Conservation (phyloP, 2,797 vertebrate genomes). For the Acanthurus leucopareius region DNA sequence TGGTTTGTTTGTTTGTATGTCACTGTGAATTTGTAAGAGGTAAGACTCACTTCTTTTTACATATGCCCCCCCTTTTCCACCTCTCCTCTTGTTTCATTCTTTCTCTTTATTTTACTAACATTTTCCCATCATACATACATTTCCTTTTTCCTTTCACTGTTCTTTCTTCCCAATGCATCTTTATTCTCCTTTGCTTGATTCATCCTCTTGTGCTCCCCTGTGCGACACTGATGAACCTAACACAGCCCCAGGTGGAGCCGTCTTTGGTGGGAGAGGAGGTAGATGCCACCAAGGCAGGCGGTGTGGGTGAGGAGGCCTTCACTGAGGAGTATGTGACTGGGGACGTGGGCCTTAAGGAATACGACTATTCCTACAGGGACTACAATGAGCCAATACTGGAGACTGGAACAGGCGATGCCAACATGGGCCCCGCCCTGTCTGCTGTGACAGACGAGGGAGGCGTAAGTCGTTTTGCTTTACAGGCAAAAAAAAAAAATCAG, state of each 20-base stretch:
- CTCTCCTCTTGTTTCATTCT: conserved; percentile 34
- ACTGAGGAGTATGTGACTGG: conserved; percentile 88
- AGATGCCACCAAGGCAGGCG: conserved; percentile 78
- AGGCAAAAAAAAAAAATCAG: conserved; percentile 66
- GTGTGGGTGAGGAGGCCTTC: conserved; percentile 82
- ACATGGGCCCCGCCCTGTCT: conserved; percentile 90
- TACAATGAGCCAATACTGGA: conserved; percentile 87
- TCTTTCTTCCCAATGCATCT: conserved; percentile 21
- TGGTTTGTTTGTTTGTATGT: conserved; percentile 53
- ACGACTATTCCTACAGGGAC: conserved; percentile 93
- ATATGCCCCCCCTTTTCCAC: conserved; percentile 64
- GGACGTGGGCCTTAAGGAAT: conserved; percentile 86
- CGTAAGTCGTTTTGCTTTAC: conserved; percentile 88
- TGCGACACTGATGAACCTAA: conserved; percentile 58
- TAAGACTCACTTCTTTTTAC: conserved; percentile 83
- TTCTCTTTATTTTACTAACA: conserved; percentile 26
- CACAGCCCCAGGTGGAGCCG: conserved; percentile 79
- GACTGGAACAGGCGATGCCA: conserved; percentile 77
- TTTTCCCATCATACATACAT: conserved; percentile 21
- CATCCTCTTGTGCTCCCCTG: conserved; percentile 29
- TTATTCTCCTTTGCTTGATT: conserved; percentile 24
- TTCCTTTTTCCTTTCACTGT: conserved; percentile 18
- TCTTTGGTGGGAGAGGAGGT: conserved; percentile 76
- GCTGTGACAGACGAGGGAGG: conserved; percentile 91
- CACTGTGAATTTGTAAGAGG: conserved; percentile 77